Base-by-base conservation (phyloP, 2,888 invertebrate species). In the Tupiocoris notatus region DNA sequence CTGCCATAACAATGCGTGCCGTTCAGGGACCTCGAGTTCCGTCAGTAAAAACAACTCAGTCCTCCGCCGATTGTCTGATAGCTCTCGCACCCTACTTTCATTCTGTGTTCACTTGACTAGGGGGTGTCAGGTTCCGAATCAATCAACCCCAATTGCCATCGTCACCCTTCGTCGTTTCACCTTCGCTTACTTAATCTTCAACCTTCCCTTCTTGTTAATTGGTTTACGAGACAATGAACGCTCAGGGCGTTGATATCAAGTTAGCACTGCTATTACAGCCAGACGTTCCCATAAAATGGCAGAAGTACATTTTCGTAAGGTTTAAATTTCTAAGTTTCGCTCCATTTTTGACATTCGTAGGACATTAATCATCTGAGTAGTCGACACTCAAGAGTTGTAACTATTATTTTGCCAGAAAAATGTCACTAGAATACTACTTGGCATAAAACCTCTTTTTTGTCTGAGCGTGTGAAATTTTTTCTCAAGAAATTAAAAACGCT, bases 51-150 rank as follows among this genome's bases (percentile, higher is more conserved):
- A 39, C 39, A 39, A 39, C 39, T 7, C 39, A 39, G 6, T n/a
- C 66, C 66, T 67, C 67, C 20, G 20, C 18, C 22, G 56, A 57
- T 20, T 22, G 54, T 67, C 54, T 67, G 67, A 67, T 67, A 67
- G 56, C 56, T 56, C 54, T 65, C 54, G 20, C 56, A n/a, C 39
- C 39, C 39, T 39, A 39, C 12, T 39, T 39, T 39, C 39, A 39
- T 23, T 22, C 57, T 9, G 9, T 56, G 3, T 16, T 21, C 67
- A n/a, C 39, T 39, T 39, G 17, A 9, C 12, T 22, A 24, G 64
- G 62, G 63, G 65, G 67, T 67, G 67, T 67, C 67, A 67, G 56
- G 67, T 67, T 67, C 67, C 21, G 67, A 67, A 67, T 67, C 67
- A 67, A 67, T 67, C 67, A 25, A 67, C 39, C 39, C 39, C 39